Base-by-base conservation (phyloP, 2,113 vertebrate species). In the Cryptomyrus ogoouensis region DNA sequence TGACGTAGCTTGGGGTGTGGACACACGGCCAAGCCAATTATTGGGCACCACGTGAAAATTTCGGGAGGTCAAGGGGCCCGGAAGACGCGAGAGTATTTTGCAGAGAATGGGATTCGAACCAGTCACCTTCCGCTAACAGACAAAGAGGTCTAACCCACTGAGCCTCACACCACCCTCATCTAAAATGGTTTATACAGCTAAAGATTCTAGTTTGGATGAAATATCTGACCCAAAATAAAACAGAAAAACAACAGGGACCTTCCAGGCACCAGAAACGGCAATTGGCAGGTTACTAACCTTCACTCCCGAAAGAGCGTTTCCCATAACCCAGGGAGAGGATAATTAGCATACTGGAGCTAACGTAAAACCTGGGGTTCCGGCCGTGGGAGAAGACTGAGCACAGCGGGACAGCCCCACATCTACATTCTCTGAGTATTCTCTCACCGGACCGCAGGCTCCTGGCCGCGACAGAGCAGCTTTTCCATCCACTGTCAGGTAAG, bases 401-500 rank as follows among this genome's bases (percentile, higher is more conserved):
- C 80, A n/a, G 49, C 24, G 15, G 77, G 35, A 31, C 7, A 5
- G 44, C 80, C 50, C 27, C n/a, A 35, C 42, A 9, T 13, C 8
- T 8, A 24, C 7, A 53, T 19, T 85, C 39, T 39, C n/a, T 19
- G 47, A 62, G 89, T 15, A 7, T 84, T 89, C 66, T 31, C 70
- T 50, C 52, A 12, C 53, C 6, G 15, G 58, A 17, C 77, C 88
- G 44, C 35, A 24, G 50, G 66, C 52, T 88, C 66, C 35, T 19
- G 35, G 12, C 49, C n/a, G 80, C 13, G 47, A 3, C 19, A 39
- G 46, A 21, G 12, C 39, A 31, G 66, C 42, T 2, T 89, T 31
- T 19, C 19, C 88, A 35, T 44, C 47, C 52, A 21, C 90, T 92
- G 94, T 94, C 93, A 93, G 92, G 84, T 39, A 87, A 91, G 89